Evolutionary conservation across 2,113 vertebrate genomes (phyloP).

Genomic region (Lates calcarifer): DNA sequence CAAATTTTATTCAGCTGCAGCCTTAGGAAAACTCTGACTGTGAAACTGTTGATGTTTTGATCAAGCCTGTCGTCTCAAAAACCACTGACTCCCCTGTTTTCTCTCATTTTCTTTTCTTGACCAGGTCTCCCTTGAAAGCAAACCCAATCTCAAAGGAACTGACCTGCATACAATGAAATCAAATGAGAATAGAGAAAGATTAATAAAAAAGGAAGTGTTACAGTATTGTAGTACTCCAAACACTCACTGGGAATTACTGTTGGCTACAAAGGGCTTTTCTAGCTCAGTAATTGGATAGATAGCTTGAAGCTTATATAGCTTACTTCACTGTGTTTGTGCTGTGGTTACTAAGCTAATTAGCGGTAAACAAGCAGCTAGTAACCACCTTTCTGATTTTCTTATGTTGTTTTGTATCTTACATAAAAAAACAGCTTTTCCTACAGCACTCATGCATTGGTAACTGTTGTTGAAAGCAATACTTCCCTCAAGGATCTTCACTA

Average conservation of each 20-base stretch:
- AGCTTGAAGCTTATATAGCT: constrained; percentile 26
- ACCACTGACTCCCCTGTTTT: not conserved
- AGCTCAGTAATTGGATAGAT: constrained; percentile 61
- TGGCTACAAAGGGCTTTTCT: constrained; percentile 43
- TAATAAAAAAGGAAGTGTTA: not conserved
- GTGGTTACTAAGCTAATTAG: constrained; percentile 68
- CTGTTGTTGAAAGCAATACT: not conserved
- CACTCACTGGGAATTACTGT: constrained; percentile 20
- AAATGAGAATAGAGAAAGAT: not conserved
- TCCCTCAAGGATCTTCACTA: not conserved
- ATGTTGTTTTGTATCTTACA: constrained; percentile 31
- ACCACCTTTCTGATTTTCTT: constrained; percentile 35
- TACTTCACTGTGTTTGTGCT: constrained; percentile 29
- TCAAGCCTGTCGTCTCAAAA: not conserved
- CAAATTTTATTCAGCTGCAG: not conserved
- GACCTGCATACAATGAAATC: not conserved
- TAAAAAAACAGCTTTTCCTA: not conserved
- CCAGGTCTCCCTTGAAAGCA: not conserved
- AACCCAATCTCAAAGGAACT: constrained; percentile 4
- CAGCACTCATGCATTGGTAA: not conserved
- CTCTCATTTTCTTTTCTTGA: constrained; percentile 1
- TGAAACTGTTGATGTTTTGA: not conserved
- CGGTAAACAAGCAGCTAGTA: constrained; percentile 57
- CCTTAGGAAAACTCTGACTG: not conserved
- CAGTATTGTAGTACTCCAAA: constrained; percentile 3